Percentiles rank a stretch among this genome's conserved stretches.
Evolutionary conservation across 2,888 invertebrate genomes (phyloP).

Genomic region (Drosophila picticornis): DNA sequence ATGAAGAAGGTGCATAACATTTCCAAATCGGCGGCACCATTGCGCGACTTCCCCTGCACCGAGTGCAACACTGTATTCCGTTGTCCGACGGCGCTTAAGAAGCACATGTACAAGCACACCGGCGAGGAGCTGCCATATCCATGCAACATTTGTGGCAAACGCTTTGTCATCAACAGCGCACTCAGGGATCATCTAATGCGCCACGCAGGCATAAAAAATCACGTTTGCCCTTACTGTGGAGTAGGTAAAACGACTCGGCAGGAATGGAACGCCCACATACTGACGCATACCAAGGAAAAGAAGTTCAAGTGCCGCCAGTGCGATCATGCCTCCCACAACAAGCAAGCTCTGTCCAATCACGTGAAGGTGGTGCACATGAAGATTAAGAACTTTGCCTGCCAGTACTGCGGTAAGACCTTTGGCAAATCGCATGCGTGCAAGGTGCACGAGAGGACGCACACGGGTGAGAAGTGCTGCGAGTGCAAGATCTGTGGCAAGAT

Average conservation of each 20-base stretch:
- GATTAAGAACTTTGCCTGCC: constrained; percentile 82
- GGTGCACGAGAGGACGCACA: constrained; percentile 82
- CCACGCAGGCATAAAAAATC: constrained; percentile 84
- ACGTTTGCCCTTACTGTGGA: constrained; percentile 84
- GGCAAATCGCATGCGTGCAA: constrained; percentile 83
- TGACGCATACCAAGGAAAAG: constrained; percentile 83
- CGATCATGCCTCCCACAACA: constrained; percentile 82
- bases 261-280: constrained; percentile 83
- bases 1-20: constrained; percentile 79
- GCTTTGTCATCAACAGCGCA: constrained; percentile 83
- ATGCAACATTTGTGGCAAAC: constrained; percentile 83
- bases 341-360: constrained; percentile 81
- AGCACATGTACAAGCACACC: constrained; percentile 83
- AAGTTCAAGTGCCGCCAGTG: constrained; percentile 83
- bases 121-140: constrained; percentile 83
- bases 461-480: constrained; percentile 82
- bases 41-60: constrained; percentile 81
- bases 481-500: constrained; percentile 82
- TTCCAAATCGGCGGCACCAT: constrained; percentile 74
- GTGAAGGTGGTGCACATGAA: constrained; percentile 83
- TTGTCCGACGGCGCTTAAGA: constrained; percentile 83
- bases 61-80: constrained; percentile 84
- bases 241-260: constrained; percentile 83
- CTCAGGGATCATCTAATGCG: constrained; percentile 83
- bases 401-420: constrained; percentile 82